Percentiles rank a stretch among this genome's conserved stretches.
phyloP scores from a whole-genome alignment of 2,113 vertebrate species.

The Mobula hypostoma region DNA sequence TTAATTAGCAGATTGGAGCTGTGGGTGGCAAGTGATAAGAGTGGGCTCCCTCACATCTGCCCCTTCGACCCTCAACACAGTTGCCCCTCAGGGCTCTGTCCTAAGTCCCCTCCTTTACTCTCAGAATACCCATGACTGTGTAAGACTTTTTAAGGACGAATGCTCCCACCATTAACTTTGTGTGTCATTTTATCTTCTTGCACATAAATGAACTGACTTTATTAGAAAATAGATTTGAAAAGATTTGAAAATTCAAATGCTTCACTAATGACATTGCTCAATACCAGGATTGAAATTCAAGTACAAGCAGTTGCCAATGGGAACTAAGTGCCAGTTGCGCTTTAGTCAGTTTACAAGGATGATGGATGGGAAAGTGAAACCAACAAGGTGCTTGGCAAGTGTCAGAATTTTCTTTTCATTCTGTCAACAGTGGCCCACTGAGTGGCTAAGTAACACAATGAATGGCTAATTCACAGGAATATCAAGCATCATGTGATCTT shows the following conservation, averaged over 20 bases:
- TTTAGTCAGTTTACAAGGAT: neutral
- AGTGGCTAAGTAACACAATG: neutral
- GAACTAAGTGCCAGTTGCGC: neutral
- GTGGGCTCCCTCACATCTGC: too few relatives aligned
- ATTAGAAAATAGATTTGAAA: neutral
- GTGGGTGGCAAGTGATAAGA: too few relatives aligned
- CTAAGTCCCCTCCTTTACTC: too few relatives aligned
- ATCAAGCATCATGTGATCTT: neutral
- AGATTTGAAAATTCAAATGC: neutral
- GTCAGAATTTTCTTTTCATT: too few relatives aligned
- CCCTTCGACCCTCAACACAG: too few relatives aligned
- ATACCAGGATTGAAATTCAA: neutral
- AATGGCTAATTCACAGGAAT: neutral
- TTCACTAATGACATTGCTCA: neutral
- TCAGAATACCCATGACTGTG: too few relatives aligned
- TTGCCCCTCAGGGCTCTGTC: too few relatives aligned
- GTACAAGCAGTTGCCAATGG: neutral
- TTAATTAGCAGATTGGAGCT: too few relatives aligned
- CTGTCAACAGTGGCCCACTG: neutral
- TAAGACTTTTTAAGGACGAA: neutral
- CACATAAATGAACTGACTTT: neutral
- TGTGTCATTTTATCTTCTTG: neutral
- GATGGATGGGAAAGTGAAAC: neutral
- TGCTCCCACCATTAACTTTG: neutral
- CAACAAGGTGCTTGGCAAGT: neutral